Evolutionary conservation across 2,113 vertebrate species (phyloP).

Genomic region (Cervus canadensis): DNA sequence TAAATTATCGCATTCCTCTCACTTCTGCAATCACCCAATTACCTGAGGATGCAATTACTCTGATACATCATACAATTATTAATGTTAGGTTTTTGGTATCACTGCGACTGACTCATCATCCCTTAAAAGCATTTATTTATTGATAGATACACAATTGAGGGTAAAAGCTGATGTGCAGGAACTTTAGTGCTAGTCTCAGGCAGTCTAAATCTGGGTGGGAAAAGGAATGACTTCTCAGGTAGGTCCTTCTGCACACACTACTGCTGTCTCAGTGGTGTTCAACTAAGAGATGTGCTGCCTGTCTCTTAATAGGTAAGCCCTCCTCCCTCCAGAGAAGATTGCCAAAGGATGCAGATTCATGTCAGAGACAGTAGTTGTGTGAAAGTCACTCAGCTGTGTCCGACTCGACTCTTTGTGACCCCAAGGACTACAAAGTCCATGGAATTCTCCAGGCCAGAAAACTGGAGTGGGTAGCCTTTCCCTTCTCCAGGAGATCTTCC

Average conservation of each 20-base stretch:
- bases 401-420: background rate
- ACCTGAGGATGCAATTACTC: background rate
- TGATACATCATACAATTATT: background rate
- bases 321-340: background rate
- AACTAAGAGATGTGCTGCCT: background rate
- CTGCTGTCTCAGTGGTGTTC: background rate
- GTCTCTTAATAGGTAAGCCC: background rate
- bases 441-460: background rate
- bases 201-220: background rate
- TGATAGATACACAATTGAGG: background rate
- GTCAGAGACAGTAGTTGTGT: background rate
- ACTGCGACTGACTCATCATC: background rate
- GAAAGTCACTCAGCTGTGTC: background rate
- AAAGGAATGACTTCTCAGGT: background rate
- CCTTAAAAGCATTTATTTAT: background rate
- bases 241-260: background rate
- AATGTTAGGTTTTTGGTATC: background rate
- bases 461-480: background rate
- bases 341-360: background rate
- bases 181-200: background rate
- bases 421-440: background rate
- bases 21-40: background rate
- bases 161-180: background rate
- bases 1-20: background rate
- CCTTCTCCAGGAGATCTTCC: background rate